These are phyloP conservation scores for Barypeithes pellucidus DNA, from an alignment of 2,888 invertebrate species.

Conservation along the genomic window DNA sequence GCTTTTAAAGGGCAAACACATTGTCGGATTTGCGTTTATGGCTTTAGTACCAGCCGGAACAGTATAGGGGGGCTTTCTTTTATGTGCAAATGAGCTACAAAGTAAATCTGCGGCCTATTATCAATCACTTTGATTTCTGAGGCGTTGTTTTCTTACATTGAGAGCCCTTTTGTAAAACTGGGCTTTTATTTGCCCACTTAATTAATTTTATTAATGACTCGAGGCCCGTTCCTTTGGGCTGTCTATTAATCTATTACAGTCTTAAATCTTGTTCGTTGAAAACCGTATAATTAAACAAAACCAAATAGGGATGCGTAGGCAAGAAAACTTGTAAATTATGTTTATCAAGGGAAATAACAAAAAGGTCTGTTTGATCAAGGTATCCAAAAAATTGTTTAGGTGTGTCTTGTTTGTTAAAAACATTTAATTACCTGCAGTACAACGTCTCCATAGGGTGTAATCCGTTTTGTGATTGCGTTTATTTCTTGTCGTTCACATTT, in stretches of 20 bases:
- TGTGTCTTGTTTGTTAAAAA: background rate
- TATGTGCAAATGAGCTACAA: constrained; percentile 38
- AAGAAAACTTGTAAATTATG: constrained; percentile 27
- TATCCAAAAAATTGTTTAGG: background rate
- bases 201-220: constrained; percentile 51
- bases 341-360: constrained; percentile 17
- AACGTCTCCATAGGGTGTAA: background rate
- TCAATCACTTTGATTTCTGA: constrained; percentile 48
- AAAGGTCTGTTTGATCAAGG: constrained; percentile 3
- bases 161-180: constrained; percentile 44
- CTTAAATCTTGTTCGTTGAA: constrained; percentile 39
- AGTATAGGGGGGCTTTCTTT: constrained; percentile 26
- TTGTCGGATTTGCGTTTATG: constrained; percentile 27
- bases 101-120: constrained; percentile 31
- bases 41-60: constrained; percentile 33
- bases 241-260: constrained; percentile 47
- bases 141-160: constrained; percentile 46
- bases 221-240: constrained; percentile 30
- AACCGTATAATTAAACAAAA: constrained; percentile 39
- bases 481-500: no score
- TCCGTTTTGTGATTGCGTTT: background rate
- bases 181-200: constrained; percentile 49
- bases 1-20: constrained; percentile 31
- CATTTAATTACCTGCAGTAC: constrained; percentile 7
- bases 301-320: constrained; percentile 32